Percentiles rank a stretch among this genome's conserved stretches.
phyloP scores from a whole-genome alignment of 2,888 invertebrate genomes.

The Cantharis flavilabris region DNA sequence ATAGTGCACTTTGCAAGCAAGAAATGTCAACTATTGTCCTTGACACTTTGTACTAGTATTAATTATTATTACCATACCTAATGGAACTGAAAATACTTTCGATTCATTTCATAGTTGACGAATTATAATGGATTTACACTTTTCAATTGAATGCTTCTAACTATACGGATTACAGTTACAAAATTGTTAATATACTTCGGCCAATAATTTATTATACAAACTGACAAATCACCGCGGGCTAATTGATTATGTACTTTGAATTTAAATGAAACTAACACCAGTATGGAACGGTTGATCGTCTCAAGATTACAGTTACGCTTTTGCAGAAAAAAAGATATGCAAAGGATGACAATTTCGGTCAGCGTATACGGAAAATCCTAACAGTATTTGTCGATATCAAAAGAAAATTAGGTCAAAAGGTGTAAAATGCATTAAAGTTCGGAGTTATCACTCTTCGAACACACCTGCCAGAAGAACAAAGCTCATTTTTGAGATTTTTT shows the following conservation, averaged over 20 bases:
- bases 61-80: conserved; percentile 17
- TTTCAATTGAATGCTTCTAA: conserved; percentile 17
- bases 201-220: background rate
- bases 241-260: background rate
- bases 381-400: too few relatives aligned
- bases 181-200: background rate
- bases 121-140: conserved; percentile 10
- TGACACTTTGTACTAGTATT: conserved; percentile 24
- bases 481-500: background rate
- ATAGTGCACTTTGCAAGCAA: background rate
- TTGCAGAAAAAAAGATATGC: background rate
- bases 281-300: background rate
- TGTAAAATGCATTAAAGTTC: background rate
- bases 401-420: background rate
- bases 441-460: background rate
- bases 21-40: conserved; percentile 15
- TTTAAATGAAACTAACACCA: background rate
- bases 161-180: background rate
- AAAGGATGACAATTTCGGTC: background rate
- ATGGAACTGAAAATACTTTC: conserved; percentile 22
- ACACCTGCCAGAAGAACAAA: background rate
- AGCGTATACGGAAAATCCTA: too few relatives aligned
- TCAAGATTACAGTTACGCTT: background rate
- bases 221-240: background rate
- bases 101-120: conserved; percentile 21